Conservation (phyloP, 2,797 vertebrate species). For the Delichon dasypus region DNA sequence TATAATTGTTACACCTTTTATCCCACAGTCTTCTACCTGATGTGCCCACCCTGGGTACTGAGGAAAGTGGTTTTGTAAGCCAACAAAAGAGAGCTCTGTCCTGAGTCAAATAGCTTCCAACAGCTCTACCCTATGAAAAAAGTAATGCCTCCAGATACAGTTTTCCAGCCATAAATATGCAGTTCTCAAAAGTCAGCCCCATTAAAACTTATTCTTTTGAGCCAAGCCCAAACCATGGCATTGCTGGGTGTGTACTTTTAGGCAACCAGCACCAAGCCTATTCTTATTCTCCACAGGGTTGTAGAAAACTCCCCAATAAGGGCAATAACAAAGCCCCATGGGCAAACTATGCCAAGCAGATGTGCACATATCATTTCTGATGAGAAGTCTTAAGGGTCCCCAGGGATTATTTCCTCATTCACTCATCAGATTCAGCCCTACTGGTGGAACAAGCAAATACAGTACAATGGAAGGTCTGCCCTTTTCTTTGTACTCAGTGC, state of each 20-base stretch:
- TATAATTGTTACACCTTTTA: not conserved
- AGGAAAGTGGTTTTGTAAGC: not conserved
- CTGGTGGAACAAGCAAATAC: not conserved
- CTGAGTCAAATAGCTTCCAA: not conserved
- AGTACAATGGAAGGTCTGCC: not conserved
- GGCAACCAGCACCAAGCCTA: not conserved
- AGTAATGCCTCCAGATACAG: not conserved
- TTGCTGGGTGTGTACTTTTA: not conserved
- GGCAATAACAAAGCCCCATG: not conserved
- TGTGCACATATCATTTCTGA: not conserved
- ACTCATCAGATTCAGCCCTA: not conserved
- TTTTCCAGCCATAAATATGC: not conserved
- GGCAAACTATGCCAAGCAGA: not conserved
- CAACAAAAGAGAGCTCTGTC: not conserved
- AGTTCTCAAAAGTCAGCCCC: not conserved
- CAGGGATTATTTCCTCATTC: not conserved
- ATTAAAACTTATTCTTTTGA: not conserved
- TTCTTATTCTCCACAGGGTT: not conserved
- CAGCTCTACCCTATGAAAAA: not conserved
- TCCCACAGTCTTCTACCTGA: not conserved
- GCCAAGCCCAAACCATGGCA: not conserved
- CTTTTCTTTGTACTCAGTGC: not conserved
- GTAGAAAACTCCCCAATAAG: conserved; percentile 3
- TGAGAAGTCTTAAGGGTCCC: not conserved
- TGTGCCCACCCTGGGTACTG: not conserved